phyloP scores from a whole-genome alignment of 1,140 invertebrate genomes.

The Paralvinella palmiformis region DNA sequence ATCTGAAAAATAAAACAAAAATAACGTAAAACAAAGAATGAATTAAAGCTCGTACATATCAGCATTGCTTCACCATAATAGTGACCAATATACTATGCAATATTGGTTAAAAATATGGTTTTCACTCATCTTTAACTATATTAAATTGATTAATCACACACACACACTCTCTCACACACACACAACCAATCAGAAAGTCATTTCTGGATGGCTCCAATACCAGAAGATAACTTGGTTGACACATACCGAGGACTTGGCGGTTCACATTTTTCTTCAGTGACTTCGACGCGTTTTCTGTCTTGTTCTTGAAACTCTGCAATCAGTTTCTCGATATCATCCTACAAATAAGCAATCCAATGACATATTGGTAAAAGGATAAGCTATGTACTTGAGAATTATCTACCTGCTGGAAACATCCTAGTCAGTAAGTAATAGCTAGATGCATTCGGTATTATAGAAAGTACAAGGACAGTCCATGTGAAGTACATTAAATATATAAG shows the following conservation, averaged over 20 bases:
- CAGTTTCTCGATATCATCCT: conserved; percentile 83
- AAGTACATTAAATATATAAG: not conserved
- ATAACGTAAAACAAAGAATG: conserved; percentile 1
- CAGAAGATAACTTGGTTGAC: not conserved
- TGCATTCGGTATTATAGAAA: not conserved
- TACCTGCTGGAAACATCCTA: conserved; percentile 10
- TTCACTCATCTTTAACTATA: not conserved
- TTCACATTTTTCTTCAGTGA: conserved; percentile 63
- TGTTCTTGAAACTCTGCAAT: conserved; percentile 74
- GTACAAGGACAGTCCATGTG: not conserved
- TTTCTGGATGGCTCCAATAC: not conserved
- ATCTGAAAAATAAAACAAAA: conserved; percentile 56
- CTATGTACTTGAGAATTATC: no score
- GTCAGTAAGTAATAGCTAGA: not conserved
- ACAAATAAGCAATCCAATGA: no score
- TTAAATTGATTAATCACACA: not conserved
- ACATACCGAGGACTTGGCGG: conserved; percentile 40
- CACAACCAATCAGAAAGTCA: not conserved
- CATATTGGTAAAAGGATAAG: no score
- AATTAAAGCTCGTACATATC: not conserved
- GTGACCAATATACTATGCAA: not conserved
- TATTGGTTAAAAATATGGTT: not conserved
- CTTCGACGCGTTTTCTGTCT: conserved; percentile 63
- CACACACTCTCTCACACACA: not conserved
- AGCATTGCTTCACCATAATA: not conserved